Conservation (phyloP, 2,113 vertebrate species). For the Willisornis vidua region DNA sequence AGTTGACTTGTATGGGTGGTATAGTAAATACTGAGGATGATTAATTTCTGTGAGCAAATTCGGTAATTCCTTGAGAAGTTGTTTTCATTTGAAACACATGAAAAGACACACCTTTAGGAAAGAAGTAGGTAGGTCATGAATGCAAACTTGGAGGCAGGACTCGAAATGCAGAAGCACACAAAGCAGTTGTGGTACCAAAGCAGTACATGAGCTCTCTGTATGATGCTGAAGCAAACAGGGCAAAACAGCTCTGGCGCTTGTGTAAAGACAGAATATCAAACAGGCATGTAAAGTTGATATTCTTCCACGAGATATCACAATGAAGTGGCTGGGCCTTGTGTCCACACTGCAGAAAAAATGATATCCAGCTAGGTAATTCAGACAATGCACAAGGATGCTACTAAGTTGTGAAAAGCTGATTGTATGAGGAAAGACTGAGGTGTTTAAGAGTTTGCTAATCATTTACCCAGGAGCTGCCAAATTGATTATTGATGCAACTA, state of each 20-base stretch:
- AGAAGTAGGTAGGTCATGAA: background rate
- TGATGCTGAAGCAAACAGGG: background rate
- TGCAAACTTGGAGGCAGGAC: background rate
- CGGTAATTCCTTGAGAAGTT: background rate
- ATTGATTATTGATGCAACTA: background rate
- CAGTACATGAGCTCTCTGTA: background rate
- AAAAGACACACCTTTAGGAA: background rate
- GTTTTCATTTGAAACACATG: background rate
- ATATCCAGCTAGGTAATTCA: background rate
- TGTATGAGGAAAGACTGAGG: background rate
- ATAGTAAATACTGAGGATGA: background rate
- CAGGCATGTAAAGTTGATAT: rapidly evolving
- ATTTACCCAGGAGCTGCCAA: background rate
- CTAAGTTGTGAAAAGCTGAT: background rate
- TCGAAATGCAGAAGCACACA: background rate
- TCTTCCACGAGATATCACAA: background rate
- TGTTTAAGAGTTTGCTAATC: background rate
- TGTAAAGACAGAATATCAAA: background rate
- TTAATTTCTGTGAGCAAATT: background rate
- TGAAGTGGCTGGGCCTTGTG: background rate
- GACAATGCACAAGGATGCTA: background rate
- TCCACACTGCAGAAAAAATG: background rate
- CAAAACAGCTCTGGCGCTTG: background rate
- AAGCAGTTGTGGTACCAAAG: background rate
- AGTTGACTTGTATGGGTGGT: background rate